A percentile compares a stretch with the other conserved stretches of the same genome.
These are phyloP conservation scores for Campylomormyrus numenius DNA, from an alignment of 2,113 vertebrate species.

Conservation along the genomic window DNA sequence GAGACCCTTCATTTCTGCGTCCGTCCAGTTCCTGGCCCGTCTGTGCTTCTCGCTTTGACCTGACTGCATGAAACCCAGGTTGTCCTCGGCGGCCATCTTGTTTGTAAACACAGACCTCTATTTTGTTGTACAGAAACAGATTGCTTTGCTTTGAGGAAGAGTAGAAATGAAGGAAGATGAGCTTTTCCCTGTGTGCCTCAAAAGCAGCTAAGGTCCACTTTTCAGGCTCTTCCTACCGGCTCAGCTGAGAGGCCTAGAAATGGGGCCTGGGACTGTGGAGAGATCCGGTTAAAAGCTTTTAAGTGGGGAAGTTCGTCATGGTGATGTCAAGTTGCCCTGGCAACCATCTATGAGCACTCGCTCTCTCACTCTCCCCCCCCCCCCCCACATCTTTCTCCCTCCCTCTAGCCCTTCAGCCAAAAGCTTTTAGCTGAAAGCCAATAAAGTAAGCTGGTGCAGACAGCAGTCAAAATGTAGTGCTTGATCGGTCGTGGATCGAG, in stretches of 20 bases:
- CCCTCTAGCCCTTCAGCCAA: conserved; percentile 78
- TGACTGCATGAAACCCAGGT: conserved; percentile 75
- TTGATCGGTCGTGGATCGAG: conserved; percentile 54
- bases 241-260: conserved; percentile 91
- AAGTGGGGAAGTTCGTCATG: conserved; percentile 92
- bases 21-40: conserved; percentile 95
- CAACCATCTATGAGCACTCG: conserved; percentile 79
- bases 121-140: conserved; percentile 23
- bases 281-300: conserved; percentile 99
- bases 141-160: neutral
- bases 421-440: conserved; percentile 99
- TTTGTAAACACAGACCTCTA: conserved; percentile 8
- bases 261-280: conserved; percentile 94
- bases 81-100: conserved; percentile 81
- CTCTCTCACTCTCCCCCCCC: conserved; percentile 28
- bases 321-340: conserved; percentile 98
- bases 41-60: conserved; percentile 87
- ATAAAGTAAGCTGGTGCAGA: conserved; percentile 79
- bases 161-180: conserved; percentile 17
- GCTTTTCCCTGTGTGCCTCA: conserved; percentile 36
- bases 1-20: conserved; percentile 92
- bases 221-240: conserved; percentile 67
- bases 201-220: conserved; percentile 26
- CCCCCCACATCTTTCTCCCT: conserved; percentile 40
- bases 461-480: conserved; percentile 82